Evolutionary conservation across 2,797 vertebrate genomes (phyloP), one percentile per base, ranked within the genome.

Genomic region (Argentina silus): DNA sequence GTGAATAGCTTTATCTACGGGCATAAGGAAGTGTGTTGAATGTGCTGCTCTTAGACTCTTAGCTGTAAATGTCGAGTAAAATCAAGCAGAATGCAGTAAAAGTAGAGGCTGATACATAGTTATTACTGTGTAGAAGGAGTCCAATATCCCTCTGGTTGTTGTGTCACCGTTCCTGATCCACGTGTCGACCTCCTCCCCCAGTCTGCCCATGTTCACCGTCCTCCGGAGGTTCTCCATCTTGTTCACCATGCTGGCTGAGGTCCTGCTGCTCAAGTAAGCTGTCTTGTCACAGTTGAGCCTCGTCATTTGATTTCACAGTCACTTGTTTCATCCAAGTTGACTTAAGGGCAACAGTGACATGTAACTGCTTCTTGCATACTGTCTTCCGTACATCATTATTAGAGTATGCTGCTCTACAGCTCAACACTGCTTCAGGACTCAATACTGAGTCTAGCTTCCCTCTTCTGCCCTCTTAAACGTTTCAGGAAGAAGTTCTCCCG

Each of bases 201-300:
- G 97, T 84, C 90, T 99, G 86, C 98, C 98, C 2, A 99, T 99
- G 98, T 99, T 99, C 91, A 99, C 98, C 3, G 97, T 98, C 78
- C 95, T 99, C 85, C 90, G 98, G 75, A 95, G 97, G 86, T 99
- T 99, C 83, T 98, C 98, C 78, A 98, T 99, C 84, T 90, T 97
- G 50, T 99, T 99, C 87, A 99, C 98, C 3, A 98, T 99, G 98
- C 83, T 99, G 87, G 97, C 97, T 1, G 98, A 99, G 85, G 95
- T 93, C 61, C 86, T 96, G 86, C 89, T 99, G 72, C 95, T 99
- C 70, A 97, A 97, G 98, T 99, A 91, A 94, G 96, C 87, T 66
- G 17, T 7, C 47, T 4, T 17, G 19, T 48, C 27, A 53, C 7
- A 56, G 11, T 48, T 48, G 23, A 66, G 11, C 45, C 4, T 6